A percentile compares a stretch with the other conserved stretches of the same genome.
Evolutionary conservation across 2,888 invertebrate genomes (phyloP).

Genomic region (Conchocele bisecta): DNA sequence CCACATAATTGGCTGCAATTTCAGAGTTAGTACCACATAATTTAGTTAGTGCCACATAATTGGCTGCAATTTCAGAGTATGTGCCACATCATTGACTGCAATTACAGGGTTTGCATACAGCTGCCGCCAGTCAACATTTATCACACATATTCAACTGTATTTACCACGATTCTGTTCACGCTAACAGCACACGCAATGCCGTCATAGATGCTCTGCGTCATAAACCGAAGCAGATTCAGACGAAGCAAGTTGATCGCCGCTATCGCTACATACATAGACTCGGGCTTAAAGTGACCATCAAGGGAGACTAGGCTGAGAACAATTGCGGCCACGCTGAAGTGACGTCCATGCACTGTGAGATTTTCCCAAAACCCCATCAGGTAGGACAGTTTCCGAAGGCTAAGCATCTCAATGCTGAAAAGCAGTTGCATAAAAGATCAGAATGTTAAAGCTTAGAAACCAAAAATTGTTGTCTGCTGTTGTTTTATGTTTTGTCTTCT

Average conservation of each 20-base stretch:
- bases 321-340: constrained; percentile 30
- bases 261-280: constrained; percentile 28
- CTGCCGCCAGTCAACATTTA: no score
- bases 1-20: no score
- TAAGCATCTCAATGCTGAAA: constrained; percentile 8
- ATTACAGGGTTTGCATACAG: no score
- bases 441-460: no score
- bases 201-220: constrained; percentile 8
- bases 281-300: constrained; percentile 17
- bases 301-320: constrained; percentile 16
- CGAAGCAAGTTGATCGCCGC: constrained; percentile 24
- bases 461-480: no score
- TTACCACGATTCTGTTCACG: constrained; percentile 37
- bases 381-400: not conserved
- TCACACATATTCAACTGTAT: no score
- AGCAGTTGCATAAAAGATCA: no score
- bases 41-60: no score
- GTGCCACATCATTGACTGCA: no score
- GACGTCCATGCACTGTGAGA: constrained; percentile 23
- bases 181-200: constrained; percentile 16
- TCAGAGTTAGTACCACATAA: no score
- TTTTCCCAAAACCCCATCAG: constrained; percentile 13
- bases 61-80: no score
- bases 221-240: constrained; percentile 32
- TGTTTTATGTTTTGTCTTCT: no score